Evolutionary conservation across 2,888 invertebrate genomes (phyloP).

Genomic region (Fabriciana adippe): DNA sequence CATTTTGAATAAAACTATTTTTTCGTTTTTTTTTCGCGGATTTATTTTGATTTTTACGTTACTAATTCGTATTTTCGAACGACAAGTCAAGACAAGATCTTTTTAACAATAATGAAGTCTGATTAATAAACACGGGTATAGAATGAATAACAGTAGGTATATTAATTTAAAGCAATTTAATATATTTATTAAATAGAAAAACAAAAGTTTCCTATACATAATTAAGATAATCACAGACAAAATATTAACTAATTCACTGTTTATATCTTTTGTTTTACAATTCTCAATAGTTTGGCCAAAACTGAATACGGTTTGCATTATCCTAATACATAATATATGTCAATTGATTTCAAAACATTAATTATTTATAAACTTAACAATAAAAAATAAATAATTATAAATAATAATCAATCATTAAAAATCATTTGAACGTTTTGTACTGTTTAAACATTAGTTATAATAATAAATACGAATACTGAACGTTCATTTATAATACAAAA

Average conservation of each 20-base stretch:
- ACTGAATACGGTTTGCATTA: background rate
- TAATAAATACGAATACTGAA: background rate
- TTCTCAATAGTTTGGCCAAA: slow-evolving; percentile 7
- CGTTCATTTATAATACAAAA: background rate
- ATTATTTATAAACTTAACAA: background rate
- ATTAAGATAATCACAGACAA: slow-evolving; percentile 26
- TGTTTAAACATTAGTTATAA: background rate
- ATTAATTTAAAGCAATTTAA: slow-evolving; percentile 27
- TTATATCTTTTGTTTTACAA: slow-evolving; percentile 6
- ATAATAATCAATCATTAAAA: background rate
- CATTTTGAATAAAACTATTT: too few species aligned
- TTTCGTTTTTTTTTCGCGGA: too few species aligned
- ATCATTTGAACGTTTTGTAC: slow-evolving; percentile 3
- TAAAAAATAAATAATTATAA: background rate
- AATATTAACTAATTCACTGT: slow-evolving; percentile 15
- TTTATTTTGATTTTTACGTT: too few species aligned
- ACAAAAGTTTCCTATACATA: slow-evolving; percentile 18
- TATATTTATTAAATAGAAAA: slow-evolving; percentile 22
- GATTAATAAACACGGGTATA: too few species aligned
- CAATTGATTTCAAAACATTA: background rate
- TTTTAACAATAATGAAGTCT: too few species aligned
- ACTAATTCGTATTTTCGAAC: too few species aligned
- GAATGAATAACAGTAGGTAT: background rate
- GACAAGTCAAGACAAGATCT: too few species aligned
- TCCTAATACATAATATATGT: background rate